phyloP scores from a whole-genome alignment of 2,113 vertebrate species.

The Litocranius walleri region DNA sequence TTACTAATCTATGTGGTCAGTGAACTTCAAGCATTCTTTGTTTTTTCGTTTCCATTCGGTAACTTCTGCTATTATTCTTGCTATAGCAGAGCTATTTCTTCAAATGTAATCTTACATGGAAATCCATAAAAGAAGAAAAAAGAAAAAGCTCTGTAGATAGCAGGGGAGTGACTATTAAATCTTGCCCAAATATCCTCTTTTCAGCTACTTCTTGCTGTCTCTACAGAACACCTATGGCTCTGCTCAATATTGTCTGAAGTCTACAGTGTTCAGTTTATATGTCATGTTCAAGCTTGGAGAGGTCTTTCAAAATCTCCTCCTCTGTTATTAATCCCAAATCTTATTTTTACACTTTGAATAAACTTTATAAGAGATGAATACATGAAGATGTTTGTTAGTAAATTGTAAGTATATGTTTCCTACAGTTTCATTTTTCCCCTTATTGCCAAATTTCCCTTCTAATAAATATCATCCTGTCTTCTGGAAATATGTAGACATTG shows the following conservation, averaged over 20 bases:
- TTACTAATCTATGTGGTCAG: neutral
- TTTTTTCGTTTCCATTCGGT: neutral
- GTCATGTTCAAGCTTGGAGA: neutral
- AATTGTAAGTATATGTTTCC: neutral
- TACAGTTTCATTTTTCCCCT: neutral
- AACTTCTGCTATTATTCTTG: neutral
- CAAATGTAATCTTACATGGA: neutral
- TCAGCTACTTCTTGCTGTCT: neutral
- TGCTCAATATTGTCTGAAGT: neutral
- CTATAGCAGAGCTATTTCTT: neutral
- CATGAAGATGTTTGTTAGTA: neutral
- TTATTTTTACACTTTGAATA: neutral
- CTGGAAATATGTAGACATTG: neutral
- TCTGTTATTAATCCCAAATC: neutral
- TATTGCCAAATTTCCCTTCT: neutral
- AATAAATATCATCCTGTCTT: neutral
- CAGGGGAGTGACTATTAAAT: neutral
- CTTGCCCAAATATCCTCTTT: neutral
- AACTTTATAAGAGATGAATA: neutral
- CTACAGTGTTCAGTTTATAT: slow-evolving; percentile 9
- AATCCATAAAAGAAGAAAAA: neutral
- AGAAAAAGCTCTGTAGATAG: neutral
- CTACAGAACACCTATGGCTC: neutral
- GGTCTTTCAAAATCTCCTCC: neutral
- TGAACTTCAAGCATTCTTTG: neutral